Conservation (phyloP, 2,888 invertebrate genomes). For the Sacculina carcini region DNA sequence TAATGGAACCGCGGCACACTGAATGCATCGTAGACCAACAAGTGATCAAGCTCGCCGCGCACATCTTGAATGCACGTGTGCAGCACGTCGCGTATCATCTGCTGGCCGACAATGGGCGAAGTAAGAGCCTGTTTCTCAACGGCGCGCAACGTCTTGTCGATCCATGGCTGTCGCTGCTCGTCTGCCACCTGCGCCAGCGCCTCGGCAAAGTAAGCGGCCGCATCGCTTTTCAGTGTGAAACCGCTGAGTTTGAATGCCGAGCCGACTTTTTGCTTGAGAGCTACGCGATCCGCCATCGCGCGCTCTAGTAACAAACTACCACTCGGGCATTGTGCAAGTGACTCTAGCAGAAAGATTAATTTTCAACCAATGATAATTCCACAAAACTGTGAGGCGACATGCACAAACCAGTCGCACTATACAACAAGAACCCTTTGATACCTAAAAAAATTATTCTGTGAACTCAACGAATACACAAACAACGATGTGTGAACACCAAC, state of each 20-base stretch:
- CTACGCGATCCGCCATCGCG: too few relatives aligned
- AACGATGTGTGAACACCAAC: too few relatives aligned
- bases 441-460: too few relatives aligned
- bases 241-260: not conserved
- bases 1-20: not conserved
- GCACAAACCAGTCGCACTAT: too few relatives aligned
- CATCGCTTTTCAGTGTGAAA: conserved; percentile 5
- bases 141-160: conserved; percentile 48
- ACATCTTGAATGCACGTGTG: conserved; percentile 18
- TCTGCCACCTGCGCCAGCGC: conserved; percentile 10
- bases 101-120: conserved; percentile 41
- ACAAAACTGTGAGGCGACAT: too few relatives aligned
- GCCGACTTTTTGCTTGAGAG: not conserved
- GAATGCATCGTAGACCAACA: not conserved
- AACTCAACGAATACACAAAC: too few relatives aligned
- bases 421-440: too few relatives aligned
- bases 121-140: conserved; percentile 47
- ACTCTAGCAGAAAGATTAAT: too few relatives aligned
- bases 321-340: too few relatives aligned
- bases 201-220: conserved; percentile 11
- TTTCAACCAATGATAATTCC: too few relatives aligned
- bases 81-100: conserved; percentile 43
- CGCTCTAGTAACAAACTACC: too few relatives aligned
- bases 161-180: conserved; percentile 22
- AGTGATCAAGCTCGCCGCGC: not conserved